Base-by-base conservation (phyloP, 1,140 invertebrate genomes). In the Polypedilum vanderplanki region DNA sequence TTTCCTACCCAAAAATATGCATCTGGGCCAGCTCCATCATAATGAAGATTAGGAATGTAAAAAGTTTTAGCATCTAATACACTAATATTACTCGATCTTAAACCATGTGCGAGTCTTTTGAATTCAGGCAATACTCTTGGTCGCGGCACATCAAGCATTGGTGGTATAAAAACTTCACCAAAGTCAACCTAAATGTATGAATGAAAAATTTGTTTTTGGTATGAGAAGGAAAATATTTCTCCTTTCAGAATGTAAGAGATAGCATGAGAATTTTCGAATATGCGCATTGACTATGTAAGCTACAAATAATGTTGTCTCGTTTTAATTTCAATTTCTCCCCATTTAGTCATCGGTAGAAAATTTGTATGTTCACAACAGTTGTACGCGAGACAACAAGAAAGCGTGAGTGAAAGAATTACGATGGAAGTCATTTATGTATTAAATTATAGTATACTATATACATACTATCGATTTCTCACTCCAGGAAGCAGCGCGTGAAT, bases 1-100 rank as follows among this genome's bases (percentile, higher is more conserved):
- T 90, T 94, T 7, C 95, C 95, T 5, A 96, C 94, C 92, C 92
- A 96, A 82, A 97, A 97, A 81, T 94, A 96, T 5, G 94, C 93
- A 80, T 96, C 94, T 1, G 93, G 91, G 0, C 92, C 93, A 10
- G 89, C 90, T 7, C 95, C 95, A 79, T 97, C 46, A 79, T 96
- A 97, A 80, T 95, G 92, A 70, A 97, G 84, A 84, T 96, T 94
- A 3, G 94, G 94, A 77, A 97, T 96, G 81, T 94, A 95, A 80
- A 97, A 91, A 0, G 94, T 96, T 83, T 93, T 94, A 10, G 93
- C 92, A 82, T 97, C 94, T 65, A 97, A 81, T 15, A 97, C 92
- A 77, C 91, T 93, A 70, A 97, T 91, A 83, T 96, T 95, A 76
- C 93, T 94, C 5, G 94, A 97, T 12, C 93, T 87, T 0, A 97